A percentile compares a stretch with the other conserved stretches of the same genome.
Evolutionary conservation across 2,797 vertebrate species (phyloP).

Genomic region (Ambastaia sidthimunki): DNA sequence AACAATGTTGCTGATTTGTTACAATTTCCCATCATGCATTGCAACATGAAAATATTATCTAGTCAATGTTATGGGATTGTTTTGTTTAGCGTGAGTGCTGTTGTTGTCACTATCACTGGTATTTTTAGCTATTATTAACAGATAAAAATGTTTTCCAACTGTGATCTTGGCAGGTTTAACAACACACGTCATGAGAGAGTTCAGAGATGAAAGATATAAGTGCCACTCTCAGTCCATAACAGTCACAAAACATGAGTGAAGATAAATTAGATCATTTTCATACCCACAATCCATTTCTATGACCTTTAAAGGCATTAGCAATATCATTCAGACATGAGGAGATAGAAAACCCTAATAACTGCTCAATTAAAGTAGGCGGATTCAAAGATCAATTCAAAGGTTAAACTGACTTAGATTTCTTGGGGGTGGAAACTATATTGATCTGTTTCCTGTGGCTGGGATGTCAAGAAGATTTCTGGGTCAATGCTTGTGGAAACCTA

Average conservation of each 20-base stretch:
- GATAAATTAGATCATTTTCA: constrained; percentile 35
- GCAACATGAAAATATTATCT: background rate
- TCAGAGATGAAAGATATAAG: constrained; percentile 20
- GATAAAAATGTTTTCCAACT: background rate
- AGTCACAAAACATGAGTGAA: constrained; percentile 15
- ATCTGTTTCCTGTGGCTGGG: constrained; percentile 52
- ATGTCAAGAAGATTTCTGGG: constrained; percentile 4
- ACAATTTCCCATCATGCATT: background rate
- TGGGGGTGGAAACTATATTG: constrained; percentile 54
- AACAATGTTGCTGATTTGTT: no score
- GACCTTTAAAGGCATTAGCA: constrained; percentile 56
- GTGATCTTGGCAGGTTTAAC: background rate
- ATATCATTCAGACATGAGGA: constrained; percentile 40
- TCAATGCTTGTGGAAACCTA: constrained; percentile 14
- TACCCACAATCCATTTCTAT: constrained; percentile 31
- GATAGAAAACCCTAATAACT: constrained; percentile 54
- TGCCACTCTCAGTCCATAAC: constrained; percentile 26
- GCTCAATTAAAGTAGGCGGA: constrained; percentile 43
- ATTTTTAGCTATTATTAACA: background rate
- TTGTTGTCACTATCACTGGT: background rate
- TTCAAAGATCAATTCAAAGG: constrained; percentile 57
- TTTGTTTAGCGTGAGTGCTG: background rate
- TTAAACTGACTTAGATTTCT: constrained; percentile 57
- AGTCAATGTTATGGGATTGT: background rate
- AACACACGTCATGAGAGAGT: background rate